Percentiles rank a stretch among this genome's conserved stretches.
phyloP scores from a whole-genome alignment of 2,113 vertebrate genomes.

The Rhea pennata region DNA sequence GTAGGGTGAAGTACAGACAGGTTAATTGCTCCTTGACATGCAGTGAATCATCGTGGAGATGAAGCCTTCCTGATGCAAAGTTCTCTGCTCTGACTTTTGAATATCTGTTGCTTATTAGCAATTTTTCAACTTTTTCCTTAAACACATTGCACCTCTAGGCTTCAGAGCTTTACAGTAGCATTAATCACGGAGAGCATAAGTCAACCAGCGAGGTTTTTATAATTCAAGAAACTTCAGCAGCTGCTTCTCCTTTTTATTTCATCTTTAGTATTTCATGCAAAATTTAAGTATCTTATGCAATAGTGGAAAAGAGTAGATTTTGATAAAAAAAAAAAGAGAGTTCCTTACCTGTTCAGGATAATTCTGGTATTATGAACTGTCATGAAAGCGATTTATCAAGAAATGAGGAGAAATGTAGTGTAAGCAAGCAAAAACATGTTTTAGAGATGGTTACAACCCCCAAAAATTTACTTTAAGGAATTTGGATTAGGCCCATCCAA shows the following conservation, averaged over 20 bases:
- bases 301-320: background rate
- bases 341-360: background rate
- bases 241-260: background rate
- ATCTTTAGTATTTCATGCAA: background rate
- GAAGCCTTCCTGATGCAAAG: background rate
- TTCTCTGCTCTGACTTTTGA: background rate
- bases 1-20: background rate
- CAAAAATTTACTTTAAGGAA: background rate
- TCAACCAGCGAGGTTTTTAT: background rate
- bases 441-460: background rate
- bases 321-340: background rate
- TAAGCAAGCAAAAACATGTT: background rate
- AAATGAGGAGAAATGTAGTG: background rate
- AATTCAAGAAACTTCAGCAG: background rate
- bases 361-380: background rate
- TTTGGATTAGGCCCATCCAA: background rate
- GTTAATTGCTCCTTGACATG: background rate
- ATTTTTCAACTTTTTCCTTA: background rate
- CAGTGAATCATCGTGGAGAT: background rate
- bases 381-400: background rate
- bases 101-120: background rate
- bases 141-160: background rate
- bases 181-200: background rate
- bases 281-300: background rate
- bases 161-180: background rate